Percentiles rank a stretch among this genome's conserved stretches.
These are phyloP conservation scores for Philopotamus ludificatus DNA, from an alignment of 1,140 invertebrate species.

Conservation along the genomic window DNA sequence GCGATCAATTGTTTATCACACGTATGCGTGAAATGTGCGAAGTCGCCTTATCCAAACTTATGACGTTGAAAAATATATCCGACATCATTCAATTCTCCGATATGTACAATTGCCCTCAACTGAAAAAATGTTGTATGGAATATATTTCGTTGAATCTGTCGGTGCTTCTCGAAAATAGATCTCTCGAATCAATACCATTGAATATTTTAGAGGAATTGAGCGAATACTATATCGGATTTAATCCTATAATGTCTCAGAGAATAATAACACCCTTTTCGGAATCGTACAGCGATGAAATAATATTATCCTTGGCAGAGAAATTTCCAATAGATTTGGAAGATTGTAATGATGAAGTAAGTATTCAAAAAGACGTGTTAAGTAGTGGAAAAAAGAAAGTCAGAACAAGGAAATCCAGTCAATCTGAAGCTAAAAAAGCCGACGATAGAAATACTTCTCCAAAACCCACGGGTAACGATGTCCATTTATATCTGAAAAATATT, in stretches of 20 bases:
- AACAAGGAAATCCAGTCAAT: conserved; percentile 51
- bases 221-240: conserved; percentile 60
- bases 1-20: conserved; percentile 68
- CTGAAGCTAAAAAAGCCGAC: conserved; percentile 53
- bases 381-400: conserved; percentile 49
- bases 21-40: conserved; percentile 69
- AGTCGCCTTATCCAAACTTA: conserved; percentile 57
- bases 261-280: conserved; percentile 64
- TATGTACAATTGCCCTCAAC: conserved; percentile 64
- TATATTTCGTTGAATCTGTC: conserved; percentile 69
- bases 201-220: conserved; percentile 61
- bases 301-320: conserved; percentile 53
- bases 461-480: conserved; percentile 52
- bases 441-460: conserved; percentile 53
- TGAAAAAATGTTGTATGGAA: conserved; percentile 68
- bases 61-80: conserved; percentile 69
- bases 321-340: conserved; percentile 51
- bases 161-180: conserved; percentile 64
- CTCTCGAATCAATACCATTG: conserved; percentile 60
- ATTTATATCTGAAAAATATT: conserved; percentile 50
- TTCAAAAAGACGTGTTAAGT: conserved; percentile 45
- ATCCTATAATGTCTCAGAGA: conserved; percentile 56
- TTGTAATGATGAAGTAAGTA: conserved; percentile 47
- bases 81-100: conserved; percentile 69
- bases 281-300: conserved; percentile 56